phyloP scores from a whole-genome alignment of 2,797 vertebrate species.

The Anguilla pacifica region DNA sequence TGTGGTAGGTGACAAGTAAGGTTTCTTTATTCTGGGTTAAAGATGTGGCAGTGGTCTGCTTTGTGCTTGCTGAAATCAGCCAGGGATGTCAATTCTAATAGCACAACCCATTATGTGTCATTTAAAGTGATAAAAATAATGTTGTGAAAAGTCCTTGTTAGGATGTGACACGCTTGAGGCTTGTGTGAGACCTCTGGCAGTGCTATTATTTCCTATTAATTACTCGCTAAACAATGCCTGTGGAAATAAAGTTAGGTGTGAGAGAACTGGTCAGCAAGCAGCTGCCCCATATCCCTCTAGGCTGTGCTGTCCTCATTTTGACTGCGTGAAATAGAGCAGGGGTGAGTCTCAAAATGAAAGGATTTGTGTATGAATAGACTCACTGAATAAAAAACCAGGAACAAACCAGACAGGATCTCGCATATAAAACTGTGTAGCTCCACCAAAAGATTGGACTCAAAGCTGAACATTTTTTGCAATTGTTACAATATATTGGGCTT shows the following conservation, averaged over 20 bases:
- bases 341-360: slow-evolving; percentile 65
- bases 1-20: not conserved
- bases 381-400: slow-evolving; percentile 70
- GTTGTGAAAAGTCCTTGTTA: slow-evolving; percentile 50
- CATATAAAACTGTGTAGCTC: not conserved
- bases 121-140: slow-evolving; percentile 50
- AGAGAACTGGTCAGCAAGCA: slow-evolving; percentile 73
- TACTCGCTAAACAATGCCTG: slow-evolving; percentile 64
- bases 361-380: slow-evolving; percentile 66
- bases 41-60: not conserved
- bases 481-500: not conserved
- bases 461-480: not conserved
- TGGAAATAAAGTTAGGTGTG: slow-evolving; percentile 67
- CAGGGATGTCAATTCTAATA: slow-evolving; percentile 49
- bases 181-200: slow-evolving; percentile 61
- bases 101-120: slow-evolving; percentile 52
- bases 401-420: slow-evolving; percentile 60
- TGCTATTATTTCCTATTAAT: slow-evolving; percentile 72
- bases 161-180: slow-evolving; percentile 53
- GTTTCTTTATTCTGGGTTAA: slow-evolving; percentile 19
- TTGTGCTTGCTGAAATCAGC: not conserved
- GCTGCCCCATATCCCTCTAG: slow-evolving; percentile 73
- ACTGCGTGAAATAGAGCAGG: slow-evolving; percentile 68
- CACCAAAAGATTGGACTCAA: not conserved
- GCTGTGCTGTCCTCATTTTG: slow-evolving; percentile 72